Evolutionary conservation across 2,888 invertebrate genomes (phyloP).

Genomic region (Melanophora roralis): DNA sequence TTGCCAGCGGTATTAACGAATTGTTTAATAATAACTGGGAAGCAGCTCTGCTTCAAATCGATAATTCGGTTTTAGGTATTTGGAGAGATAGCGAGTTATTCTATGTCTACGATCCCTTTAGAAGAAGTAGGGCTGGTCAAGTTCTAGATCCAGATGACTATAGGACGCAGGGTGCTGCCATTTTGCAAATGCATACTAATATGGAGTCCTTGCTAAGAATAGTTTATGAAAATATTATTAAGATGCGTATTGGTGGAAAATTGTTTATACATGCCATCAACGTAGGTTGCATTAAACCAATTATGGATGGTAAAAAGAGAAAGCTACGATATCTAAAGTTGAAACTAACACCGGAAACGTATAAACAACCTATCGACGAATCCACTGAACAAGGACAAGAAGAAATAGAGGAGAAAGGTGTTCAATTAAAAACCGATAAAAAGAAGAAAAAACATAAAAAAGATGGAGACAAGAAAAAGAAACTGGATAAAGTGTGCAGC

Average conservation of each 20-base stretch:
- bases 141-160: constrained; percentile 77
- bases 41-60: constrained; percentile 79
- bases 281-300: constrained; percentile 71
- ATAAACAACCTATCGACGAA: constrained; percentile 60
- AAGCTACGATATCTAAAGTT: constrained; percentile 68
- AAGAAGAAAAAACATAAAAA: constrained; percentile 45
- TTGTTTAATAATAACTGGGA: constrained; percentile 69
- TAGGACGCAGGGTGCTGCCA: constrained; percentile 78
- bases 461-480: constrained; percentile 48
- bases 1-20: constrained; percentile 68
- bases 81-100: constrained; percentile 82
- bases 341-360: constrained; percentile 68
- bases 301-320: constrained; percentile 66
- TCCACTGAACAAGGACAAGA: not conserved
- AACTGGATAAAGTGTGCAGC: constrained; percentile 67
- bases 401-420: not conserved
- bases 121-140: constrained; percentile 80
- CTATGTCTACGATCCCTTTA: constrained; percentile 83
- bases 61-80: constrained; percentile 79
- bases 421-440: not conserved
- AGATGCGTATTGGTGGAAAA: constrained; percentile 72
- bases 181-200: constrained; percentile 81
- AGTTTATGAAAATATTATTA: constrained; percentile 78
- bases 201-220: constrained; percentile 80
- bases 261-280: constrained; percentile 81